Evolutionary conservation across 2,888 invertebrate genomes (phyloP).

Genomic region (Bursaphelenchus okinawaensis): DNA sequence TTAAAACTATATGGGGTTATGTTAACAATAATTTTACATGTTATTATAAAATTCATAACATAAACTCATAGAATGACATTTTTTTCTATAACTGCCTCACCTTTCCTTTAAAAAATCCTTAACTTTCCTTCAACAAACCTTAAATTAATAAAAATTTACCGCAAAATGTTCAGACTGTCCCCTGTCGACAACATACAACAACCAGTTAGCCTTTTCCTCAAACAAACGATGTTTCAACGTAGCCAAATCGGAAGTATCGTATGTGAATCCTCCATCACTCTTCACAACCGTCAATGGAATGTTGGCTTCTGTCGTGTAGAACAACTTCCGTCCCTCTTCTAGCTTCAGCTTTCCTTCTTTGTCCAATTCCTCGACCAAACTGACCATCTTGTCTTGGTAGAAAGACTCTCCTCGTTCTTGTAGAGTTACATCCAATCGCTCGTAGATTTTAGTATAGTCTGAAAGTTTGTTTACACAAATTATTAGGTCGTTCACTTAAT

Average conservation of each 20-base stretch:
- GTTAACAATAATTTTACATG: constrained; percentile 6
- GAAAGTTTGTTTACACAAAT: too few relatives aligned
- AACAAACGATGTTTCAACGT: constrained; percentile 64
- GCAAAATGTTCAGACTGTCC: constrained; percentile 69
- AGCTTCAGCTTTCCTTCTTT: constrained; percentile 64
- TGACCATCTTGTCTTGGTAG: constrained; percentile 85
- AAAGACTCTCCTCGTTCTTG: constrained; percentile 89
- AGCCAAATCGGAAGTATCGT: constrained; percentile 96
- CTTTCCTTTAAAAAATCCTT: constrained; percentile 2
- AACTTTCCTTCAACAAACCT: not conserved
- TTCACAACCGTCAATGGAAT: constrained; percentile 89
- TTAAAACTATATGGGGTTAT: too few relatives aligned
- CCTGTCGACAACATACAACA: constrained; percentile 86
- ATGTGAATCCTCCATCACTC: constrained; percentile 90
- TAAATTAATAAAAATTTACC: constrained; percentile 19
- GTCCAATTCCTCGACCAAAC: constrained; percentile 71
- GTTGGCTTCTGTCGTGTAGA: constrained; percentile 60
- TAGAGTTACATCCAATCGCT: constrained; percentile 72
- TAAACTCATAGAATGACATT: not conserved
- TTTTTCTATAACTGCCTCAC: not conserved
- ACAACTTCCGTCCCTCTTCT: constrained; percentile 66
- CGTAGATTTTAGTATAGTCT: constrained; percentile 86
- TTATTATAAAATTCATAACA: not conserved
- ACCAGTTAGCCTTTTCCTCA: constrained; percentile 76
- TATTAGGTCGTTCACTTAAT: constrained; percentile 18